A percentile compares a stretch with the other conserved stretches of the same genome.
phyloP scores from a whole-genome alignment of 2,888 invertebrate species.

The Nebria salina region DNA sequence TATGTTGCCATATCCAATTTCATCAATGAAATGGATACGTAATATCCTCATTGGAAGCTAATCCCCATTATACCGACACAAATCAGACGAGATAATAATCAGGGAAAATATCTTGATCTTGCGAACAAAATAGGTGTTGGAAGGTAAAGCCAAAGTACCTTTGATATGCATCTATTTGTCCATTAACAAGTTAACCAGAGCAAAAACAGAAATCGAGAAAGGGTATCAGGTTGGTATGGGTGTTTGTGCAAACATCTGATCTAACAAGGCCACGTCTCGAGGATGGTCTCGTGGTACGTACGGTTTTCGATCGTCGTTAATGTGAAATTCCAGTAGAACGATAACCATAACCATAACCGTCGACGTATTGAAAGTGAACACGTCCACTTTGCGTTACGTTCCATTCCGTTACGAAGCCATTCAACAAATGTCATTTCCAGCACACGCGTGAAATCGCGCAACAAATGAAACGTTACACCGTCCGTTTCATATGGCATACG shows the following conservation, averaged over 20 bases:
- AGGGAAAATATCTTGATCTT: neutral
- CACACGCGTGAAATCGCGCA: constrained; percentile 5
- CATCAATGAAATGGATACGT: too few species aligned
- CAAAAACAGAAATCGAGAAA: neutral
- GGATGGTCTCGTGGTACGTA: neutral
- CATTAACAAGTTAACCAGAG: neutral
- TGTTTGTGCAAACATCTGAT: neutral
- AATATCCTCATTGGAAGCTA: neutral
- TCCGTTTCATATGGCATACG: neutral
- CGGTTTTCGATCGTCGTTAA: constrained; percentile 10
- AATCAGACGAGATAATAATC: neutral
- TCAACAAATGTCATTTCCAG: neutral
- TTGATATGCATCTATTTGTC: neutral
- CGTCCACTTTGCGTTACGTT: constrained; percentile 8
- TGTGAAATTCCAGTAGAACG: constrained; percentile 9
- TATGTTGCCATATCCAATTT: too few species aligned
- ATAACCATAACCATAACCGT: constrained; percentile 22
- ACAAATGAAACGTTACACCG: constrained; percentile 28
- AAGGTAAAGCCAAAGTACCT: neutral
- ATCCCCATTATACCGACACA: neutral
- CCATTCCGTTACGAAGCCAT: neutral
- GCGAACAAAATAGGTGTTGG: neutral
- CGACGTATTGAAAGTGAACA: constrained; percentile 12
- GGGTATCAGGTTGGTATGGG: neutral
- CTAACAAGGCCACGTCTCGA: neutral